Evolutionary conservation across 1,140 invertebrate genomes (phyloP).

Genomic region (Neuroterus valhalla): DNA sequence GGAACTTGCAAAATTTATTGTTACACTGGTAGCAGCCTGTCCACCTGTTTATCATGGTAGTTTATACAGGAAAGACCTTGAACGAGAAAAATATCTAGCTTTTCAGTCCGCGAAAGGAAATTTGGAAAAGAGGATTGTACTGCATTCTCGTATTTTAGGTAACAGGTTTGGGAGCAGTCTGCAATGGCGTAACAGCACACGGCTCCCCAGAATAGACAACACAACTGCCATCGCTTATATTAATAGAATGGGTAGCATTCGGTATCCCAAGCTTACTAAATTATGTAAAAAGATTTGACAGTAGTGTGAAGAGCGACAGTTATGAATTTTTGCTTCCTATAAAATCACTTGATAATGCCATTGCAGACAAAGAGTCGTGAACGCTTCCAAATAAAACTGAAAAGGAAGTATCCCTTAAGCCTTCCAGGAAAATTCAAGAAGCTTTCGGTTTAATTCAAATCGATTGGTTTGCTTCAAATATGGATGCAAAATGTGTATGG

Average conservation of each 20-base stretch:
- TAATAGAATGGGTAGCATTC: slow-evolving; percentile 48
- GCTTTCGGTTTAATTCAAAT: no score
- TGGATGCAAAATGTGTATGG: no score
- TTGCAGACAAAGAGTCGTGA: slow-evolving; percentile 36
- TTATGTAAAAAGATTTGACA: no score
- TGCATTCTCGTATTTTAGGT: background rate
- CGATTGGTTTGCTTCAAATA: no score
- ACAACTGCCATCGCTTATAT: slow-evolving; percentile 50
- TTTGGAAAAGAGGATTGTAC: slow-evolving; percentile 20
- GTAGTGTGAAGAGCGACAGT: slow-evolving; percentile 45
- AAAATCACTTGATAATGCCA: slow-evolving; percentile 46
- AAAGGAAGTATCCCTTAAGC: no score
- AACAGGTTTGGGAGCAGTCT: slow-evolving; percentile 37
- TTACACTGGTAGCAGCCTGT: background rate
- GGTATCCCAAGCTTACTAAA: slow-evolving; percentile 29
- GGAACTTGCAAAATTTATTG: slow-evolving; percentile 28
- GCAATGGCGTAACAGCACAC: background rate
- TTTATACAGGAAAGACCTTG: slow-evolving; percentile 14
- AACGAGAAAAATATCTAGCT: slow-evolving; percentile 27
- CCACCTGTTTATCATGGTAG: background rate
- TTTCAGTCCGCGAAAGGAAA: slow-evolving; percentile 10
- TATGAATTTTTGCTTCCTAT: slow-evolving; percentile 47
- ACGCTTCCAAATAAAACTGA: slow-evolving; percentile 14
- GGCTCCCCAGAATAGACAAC: slow-evolving; percentile 49
- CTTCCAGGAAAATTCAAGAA: no score